Base-by-base conservation (phyloP, 2,113 vertebrate species). In the Reinhardtius hippoglossoides region DNA sequence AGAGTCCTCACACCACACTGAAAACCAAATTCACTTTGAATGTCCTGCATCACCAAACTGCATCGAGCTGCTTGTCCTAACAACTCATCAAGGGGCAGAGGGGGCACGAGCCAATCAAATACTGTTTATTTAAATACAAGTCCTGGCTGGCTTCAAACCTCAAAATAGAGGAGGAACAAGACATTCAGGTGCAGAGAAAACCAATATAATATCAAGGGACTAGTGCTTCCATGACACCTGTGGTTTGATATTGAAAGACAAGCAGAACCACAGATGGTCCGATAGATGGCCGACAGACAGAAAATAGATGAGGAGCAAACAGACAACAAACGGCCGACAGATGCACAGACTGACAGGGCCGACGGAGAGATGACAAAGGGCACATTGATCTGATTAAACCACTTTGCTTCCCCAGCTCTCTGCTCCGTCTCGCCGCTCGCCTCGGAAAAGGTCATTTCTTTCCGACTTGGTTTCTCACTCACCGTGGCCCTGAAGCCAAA, bases 331-430 rank as follows among this genome's bases (percentile, higher is more conserved):
- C 5, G 37, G 46, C 46, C 42, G 64, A 80, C 27, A 61, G 58
- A 68, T 18, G 79, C 44, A 85, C 74, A 82, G 71, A 77, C 67
- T 76, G 87, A 86, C 85, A 80, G 46, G 44, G 71, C 14, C 71
- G 71, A 80, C 76, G 40, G 72, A 2, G 2, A 75, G 50, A 83
- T 68, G 67, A 87, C 80, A 89, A 87, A 92, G 86, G 78, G 64
- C 74, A 85, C 78, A 64, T 55, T 86, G 88, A 88, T 88, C 82
- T 56, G 82, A 89, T 88, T 82, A 84, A 82, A 86, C 68, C 44
- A 56, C 66, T 79, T 65, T 75, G 63, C 76, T 70, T 31, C 84
- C 76, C 55, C 64, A 57, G 21, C 44, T 71, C 65, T 66, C 72
- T 55, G 67, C 67, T 78, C 56, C n/a, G 44, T 76, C 83, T 71